These are phyloP conservation scores for Euwallacea similis DNA, from an alignment of 1,140 invertebrate genomes.

Conservation along the genomic window DNA sequence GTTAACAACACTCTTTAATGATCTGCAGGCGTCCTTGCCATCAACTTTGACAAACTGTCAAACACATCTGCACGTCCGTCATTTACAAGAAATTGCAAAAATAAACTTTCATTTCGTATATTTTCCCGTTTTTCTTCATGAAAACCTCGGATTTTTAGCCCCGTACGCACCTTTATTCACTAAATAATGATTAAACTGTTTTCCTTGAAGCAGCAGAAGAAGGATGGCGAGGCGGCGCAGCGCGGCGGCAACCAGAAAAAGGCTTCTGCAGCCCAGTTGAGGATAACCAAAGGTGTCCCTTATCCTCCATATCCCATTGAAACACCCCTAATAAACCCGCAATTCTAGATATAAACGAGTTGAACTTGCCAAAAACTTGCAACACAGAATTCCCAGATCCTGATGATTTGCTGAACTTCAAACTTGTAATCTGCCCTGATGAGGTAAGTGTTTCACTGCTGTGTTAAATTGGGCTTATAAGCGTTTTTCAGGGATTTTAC, in stretches of 20 bases:
- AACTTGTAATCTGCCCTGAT: conserved; percentile 94
- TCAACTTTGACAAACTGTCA: background rate
- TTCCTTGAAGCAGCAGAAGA: conserved; percentile 96
- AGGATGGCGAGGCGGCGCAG: conserved; percentile 86
- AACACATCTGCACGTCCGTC: background rate
- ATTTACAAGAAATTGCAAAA: background rate
- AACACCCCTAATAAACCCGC: background rate
- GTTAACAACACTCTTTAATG: no score
- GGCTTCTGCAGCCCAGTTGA: conserved; percentile 91
- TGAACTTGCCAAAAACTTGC: conserved; percentile 97
- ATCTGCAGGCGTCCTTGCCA: no score
- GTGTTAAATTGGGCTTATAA: background rate
- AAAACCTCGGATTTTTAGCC: background rate
- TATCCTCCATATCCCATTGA: background rate
- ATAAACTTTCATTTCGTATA: background rate
- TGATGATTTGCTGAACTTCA: conserved; percentile 95
- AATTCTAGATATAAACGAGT: conserved; percentile 89
- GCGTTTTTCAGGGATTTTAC: conserved; percentile 83
- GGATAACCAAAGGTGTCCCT: conserved; percentile 90
- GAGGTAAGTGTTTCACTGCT: conserved; percentile 60
- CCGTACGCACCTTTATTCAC: background rate
- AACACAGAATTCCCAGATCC: conserved; percentile 94
- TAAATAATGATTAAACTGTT: conserved; percentile 92
- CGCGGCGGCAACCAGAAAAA: conserved; percentile 78
- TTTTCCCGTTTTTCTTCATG: background rate